Evolutionary conservation across 2,888 invertebrate genomes (phyloP).

Genomic region (Cerceris rybyensis): DNA sequence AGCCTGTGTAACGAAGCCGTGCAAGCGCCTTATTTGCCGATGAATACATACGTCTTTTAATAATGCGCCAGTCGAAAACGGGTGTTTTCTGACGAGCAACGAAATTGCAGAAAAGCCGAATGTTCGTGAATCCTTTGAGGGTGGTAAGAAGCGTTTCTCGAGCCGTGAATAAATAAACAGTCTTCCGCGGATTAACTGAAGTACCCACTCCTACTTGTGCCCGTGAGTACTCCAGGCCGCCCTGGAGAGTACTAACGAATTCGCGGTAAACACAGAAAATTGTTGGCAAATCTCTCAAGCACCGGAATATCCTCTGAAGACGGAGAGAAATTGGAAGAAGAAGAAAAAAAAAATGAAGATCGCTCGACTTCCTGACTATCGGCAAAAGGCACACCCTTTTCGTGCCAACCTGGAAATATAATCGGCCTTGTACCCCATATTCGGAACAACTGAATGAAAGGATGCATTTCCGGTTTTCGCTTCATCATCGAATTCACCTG

Average conservation of each 20-base stretch:
- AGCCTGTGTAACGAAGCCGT: neutral
- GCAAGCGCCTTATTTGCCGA: constrained; percentile 16
- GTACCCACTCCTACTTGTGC: constrained; percentile 53
- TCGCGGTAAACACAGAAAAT: constrained; percentile 63
- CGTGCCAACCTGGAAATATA: neutral
- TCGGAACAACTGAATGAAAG: neutral
- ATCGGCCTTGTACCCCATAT: neutral
- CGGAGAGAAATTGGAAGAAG: constrained; percentile 4
- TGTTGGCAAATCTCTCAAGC: constrained; percentile 55
- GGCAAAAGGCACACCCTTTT: constrained; percentile 4
- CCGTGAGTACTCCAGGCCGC: constrained; percentile 42
- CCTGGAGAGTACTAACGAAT: constrained; percentile 62
- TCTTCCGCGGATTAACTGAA: constrained; percentile 65
- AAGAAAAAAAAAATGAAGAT: neutral
- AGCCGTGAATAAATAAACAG: constrained; percentile 68
- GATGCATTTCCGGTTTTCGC: neutral
- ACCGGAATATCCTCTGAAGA: constrained; percentile 25
- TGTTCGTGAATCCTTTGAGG: constrained; percentile 62
- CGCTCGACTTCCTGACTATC: constrained; percentile 15
- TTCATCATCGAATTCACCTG: neutral
- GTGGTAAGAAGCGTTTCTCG: constrained; percentile 57
- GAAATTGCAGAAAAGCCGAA: constrained; percentile 56
- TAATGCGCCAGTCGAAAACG: constrained; percentile 35
- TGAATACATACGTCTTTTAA: constrained; percentile 39
- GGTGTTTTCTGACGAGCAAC: constrained; percentile 30